These are phyloP conservation scores for Phalacrocorax aristotelis DNA, from an alignment of 2,113 vertebrate genomes.

Conservation along the genomic window DNA sequence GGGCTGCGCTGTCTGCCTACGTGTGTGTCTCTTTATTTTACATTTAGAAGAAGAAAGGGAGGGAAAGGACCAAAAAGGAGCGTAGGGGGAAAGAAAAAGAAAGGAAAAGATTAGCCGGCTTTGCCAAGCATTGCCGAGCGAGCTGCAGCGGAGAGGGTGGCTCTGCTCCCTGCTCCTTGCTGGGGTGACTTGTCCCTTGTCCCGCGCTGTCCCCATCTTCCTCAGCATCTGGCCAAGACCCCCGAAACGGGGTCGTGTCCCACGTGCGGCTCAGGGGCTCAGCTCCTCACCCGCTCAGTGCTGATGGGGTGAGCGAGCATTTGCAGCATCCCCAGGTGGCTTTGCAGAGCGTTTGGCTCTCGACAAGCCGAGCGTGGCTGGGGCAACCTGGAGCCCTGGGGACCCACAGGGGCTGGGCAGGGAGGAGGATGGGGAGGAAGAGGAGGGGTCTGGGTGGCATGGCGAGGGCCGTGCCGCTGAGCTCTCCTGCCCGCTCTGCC, in stretches of 20 bases:
- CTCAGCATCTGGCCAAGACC: accelerated
- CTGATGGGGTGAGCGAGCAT: accelerated
- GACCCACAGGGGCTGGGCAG: accelerated
- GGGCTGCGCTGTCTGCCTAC: slow-evolving; percentile 71
- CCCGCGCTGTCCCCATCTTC: not conserved
- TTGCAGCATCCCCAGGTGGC: not conserved
- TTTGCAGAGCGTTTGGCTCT: accelerated
- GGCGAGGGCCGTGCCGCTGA: accelerated
- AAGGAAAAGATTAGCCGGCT: not conserved
- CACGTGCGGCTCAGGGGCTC: accelerated
- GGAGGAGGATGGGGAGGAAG: not conserved
- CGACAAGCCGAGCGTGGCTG: accelerated
- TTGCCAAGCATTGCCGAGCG: not conserved
- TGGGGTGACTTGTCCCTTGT: not conserved
- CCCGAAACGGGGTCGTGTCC: accelerated
- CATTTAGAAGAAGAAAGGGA: slow-evolving; percentile 74
- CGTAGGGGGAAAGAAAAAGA: not conserved
- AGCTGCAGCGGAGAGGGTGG: not conserved
- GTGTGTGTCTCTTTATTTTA: slow-evolving; percentile 76
- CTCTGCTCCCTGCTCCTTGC: not conserved
- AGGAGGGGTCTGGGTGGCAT: not conserved
- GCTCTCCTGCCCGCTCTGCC: not conserved
- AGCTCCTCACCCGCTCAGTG: accelerated
- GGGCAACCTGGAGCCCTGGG: not conserved
- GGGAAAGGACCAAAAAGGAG: slow-evolving; percentile 14